Base-by-base conservation (phyloP, 2,113 vertebrate species). In the Eidolon helvum region DNA sequence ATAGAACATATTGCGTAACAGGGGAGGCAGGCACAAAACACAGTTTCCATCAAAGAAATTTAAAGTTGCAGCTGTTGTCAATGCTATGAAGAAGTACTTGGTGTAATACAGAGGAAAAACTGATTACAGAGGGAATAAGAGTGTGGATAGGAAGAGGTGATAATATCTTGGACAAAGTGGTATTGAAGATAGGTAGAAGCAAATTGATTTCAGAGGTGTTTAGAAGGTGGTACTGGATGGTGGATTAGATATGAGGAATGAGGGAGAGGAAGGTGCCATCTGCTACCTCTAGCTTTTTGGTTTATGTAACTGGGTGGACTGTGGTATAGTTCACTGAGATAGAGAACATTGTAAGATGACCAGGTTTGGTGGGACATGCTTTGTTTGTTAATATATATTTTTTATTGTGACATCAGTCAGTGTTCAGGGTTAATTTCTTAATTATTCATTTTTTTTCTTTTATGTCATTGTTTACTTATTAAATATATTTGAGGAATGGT, bases 351-450 rank as follows among this genome's bases (percentile, higher is more conserved):
- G 18, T 72, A 57, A 68, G 77, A 83, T 91, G 55, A 72, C 30
- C 50, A 82, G 65, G 33, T 45, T 92, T 95, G 21, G n/a, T 22
- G 22, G 59, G 11, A 24, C 24, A 43, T 65, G 16, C 65, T 38
- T 93, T 85, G 18, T n/a, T 83, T 79, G 30, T 65, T 68, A 35
- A 15, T 40, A 59, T 78, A 94, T 91, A 69, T 74, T 94, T 95
- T 79, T 91, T 84, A 71, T 65, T 55, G 69, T 84, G 63, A 38
- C 79, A 71, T 75, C 5, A 6, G 9, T 75, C 5, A 6, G 9
- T 90, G 16, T 79, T 96, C 50, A 83, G 82, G 53, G 43, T 68
- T 89, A 57, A 82, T 89, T 92, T 85, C 72, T 59, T 92, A 75
- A 40, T 79, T 88, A n/a, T 71, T 80, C 28, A 66, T 74, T 55